Evolutionary conservation across 2,888 invertebrate genomes (phyloP).

Genomic region (Thelaira solivaga): DNA sequence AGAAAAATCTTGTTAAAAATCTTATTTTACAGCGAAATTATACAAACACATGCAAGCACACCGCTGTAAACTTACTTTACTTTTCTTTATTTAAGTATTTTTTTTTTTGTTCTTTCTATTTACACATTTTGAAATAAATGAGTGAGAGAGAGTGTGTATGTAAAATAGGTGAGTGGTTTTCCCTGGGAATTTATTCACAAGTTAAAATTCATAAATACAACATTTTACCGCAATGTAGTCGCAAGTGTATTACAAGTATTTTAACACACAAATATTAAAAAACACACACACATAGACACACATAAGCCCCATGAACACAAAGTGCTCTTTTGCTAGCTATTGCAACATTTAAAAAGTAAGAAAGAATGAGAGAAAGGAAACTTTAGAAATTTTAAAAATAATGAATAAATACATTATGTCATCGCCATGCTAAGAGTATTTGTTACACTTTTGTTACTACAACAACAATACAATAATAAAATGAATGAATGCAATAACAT

Average conservation of each 20-base stretch:
- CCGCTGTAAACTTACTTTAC: no score
- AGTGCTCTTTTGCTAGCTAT: not conserved
- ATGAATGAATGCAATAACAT: no score
- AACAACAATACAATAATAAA: constrained; percentile 25
- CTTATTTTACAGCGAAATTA: not conserved
- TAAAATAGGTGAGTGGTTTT: not conserved
- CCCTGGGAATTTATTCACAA: not conserved
- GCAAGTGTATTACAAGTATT: no score
- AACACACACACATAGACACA: not conserved
- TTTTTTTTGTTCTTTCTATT: no score
- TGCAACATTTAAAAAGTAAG: not conserved
- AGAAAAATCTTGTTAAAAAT: not conserved
- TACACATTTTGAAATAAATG: not conserved
- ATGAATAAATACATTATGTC: not conserved
- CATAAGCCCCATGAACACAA: not conserved
- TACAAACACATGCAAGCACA: not conserved
- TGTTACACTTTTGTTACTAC: constrained; percentile 7
- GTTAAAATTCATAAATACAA: constrained; percentile 30
- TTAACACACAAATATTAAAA: not conserved
- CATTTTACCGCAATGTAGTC: constrained; percentile 49
- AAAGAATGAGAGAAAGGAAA: no score
- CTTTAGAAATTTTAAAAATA: constrained; percentile 2
- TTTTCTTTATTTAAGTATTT: no score
- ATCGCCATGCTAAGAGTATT: not conserved
- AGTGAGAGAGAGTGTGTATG: not conserved